Conservation (phyloP, 2,113 vertebrate genomes). For the Thryonomys swinderianus region DNA sequence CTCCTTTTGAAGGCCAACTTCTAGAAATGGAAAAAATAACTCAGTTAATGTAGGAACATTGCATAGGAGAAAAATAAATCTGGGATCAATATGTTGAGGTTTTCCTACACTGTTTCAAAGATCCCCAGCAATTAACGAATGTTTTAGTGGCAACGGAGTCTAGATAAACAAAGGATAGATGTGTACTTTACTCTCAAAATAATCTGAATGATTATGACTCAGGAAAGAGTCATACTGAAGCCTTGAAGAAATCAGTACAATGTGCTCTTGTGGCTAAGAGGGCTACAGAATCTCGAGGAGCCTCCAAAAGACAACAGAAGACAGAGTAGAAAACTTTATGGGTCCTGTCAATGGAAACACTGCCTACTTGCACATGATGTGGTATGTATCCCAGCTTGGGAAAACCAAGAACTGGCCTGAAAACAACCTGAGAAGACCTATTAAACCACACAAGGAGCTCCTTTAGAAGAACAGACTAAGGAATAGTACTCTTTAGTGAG, state of each 20-base stretch:
- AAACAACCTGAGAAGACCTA: conserved; percentile 45
- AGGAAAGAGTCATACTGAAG: conserved; percentile 71
- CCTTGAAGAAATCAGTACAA: conserved; percentile 71
- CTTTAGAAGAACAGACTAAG: conserved; percentile 56
- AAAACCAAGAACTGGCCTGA: conserved; percentile 46
- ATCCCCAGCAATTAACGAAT: conserved; percentile 66
- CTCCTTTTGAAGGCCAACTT: conserved; percentile 42
- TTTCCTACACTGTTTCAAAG: conserved; percentile 67
- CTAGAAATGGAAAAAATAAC: conserved; percentile 65
- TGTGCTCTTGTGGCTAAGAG: conserved; percentile 72
- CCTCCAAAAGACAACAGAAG: conserved; percentile 53
- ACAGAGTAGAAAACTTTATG: conserved; percentile 54
- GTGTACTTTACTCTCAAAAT: conserved; percentile 73
- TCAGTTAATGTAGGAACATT: conserved; percentile 63
- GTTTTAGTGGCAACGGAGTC: conserved; percentile 71
- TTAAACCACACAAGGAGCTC: conserved; percentile 56
- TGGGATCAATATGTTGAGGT: conserved; percentile 66
- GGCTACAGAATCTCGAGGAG: conserved; percentile 14
- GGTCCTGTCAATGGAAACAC: conserved; percentile 38
- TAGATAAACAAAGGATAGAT: conserved; percentile 74
- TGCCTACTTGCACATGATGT: conserved; percentile 48
- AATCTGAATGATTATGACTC: conserved; percentile 78
- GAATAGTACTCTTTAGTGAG: conserved; percentile 13
- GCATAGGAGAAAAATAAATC: conserved; percentile 68
- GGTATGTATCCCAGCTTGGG: conserved; percentile 19